A percentile compares a stretch with the other conserved stretches of the same genome.
Conservation (phyloP, 1,140 invertebrate species). For the Aphaenogaster floridana region DNA sequence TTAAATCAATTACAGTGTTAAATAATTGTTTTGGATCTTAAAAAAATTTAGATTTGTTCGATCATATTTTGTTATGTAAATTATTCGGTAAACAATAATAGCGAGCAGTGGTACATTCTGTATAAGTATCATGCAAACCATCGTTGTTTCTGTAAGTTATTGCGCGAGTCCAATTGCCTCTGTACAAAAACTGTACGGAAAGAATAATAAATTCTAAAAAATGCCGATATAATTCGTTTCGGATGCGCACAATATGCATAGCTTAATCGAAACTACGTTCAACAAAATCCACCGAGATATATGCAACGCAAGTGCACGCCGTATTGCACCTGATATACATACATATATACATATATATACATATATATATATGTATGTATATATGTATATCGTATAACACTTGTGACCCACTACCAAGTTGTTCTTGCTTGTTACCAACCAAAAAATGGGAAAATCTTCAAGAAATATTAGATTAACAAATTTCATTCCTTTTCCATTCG, state of each 20-base stretch:
- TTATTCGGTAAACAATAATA: not conserved
- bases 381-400: not conserved
- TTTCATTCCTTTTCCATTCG: not conserved
- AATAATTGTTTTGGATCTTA: not conserved
- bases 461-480: not conserved
- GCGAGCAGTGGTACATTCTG: not conserved
- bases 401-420: not conserved
- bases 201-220: constrained; percentile 43
- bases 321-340: not conserved
- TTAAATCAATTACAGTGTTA: not conserved
- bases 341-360: not conserved
- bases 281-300: constrained; percentile 37
- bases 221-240: constrained; percentile 43
- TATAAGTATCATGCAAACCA: constrained; percentile 6
- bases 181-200: constrained; percentile 23
- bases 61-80: not conserved
- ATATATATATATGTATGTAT: not conserved
- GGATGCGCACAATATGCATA: constrained; percentile 25
- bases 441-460: not conserved
- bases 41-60: not conserved
- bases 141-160: constrained; percentile 31
- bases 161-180: not conserved
- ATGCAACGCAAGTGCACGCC: not conserved
- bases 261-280: constrained; percentile 40
- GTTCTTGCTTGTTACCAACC: not conserved